Evolutionary conservation across 2,113 vertebrate genomes (phyloP), one percentile per base, ranked within the genome.

Genomic region (Indicator indicator): DNA sequence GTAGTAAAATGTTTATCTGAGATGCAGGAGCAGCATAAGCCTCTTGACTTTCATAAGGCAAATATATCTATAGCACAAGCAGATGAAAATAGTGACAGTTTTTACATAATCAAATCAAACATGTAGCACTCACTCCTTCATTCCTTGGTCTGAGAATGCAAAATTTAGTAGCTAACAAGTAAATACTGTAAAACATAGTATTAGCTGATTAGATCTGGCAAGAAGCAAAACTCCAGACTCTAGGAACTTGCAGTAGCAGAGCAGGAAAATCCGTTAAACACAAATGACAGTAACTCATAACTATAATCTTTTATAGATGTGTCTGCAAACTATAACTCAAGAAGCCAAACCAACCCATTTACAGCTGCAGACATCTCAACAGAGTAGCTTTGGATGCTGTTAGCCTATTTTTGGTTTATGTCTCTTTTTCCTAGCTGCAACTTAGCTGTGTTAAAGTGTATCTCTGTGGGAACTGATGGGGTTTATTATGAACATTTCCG

Each of bases 281-380:
- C 48, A 71, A 33, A 84, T 71, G 90, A 30, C 89, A 94, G 89
- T 94, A 97, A 90, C 88, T 96, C 71, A 50, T 91, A 95, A 84
- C 75, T 63, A 65, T 94, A 94, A 95, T 95, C 68, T 80, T 88
- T 70, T 91, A 85, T 93, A 93, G 94, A 96, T 91, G 80, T 92
- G 81, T 82, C 89, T 93, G 81, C 79, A 95, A 95, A 96, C 73
- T 82, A 18, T 94, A 93, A 95, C 92, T 96, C 91, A 90, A 27
- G 81, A 95, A 94, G 59, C 94, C 89, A 92, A 94, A 97, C 92
- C 83, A 96, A 93, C 81, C 90, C 71, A 78, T 95, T 96, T 94
- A 92, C 59, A 52, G 88, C 96, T 90, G 78, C 52, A 62, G 80
- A n/a, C 92, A 86, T 89, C 94, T 95, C 87, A 76, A 58, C 89